Evolutionary conservation across 1,140 invertebrate species (phyloP), one percentile per base, ranked within the genome.

Genomic region (Oncopeltus fasciatus): DNA sequence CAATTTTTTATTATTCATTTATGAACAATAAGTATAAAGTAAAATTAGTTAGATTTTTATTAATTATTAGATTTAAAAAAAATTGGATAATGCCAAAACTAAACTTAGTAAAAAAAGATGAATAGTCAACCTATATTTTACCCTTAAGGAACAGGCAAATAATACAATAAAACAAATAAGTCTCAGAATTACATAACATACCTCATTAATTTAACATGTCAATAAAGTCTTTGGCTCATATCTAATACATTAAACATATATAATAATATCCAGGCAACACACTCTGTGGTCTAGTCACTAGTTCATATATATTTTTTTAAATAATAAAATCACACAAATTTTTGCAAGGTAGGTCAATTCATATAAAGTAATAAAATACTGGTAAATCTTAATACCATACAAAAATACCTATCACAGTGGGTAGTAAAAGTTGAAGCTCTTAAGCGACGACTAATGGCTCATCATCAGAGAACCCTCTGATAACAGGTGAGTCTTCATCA

Each of bases 381-480:
- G 49, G 49, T 53, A 53, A 53, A 53, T 26, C 26, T 53, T 24
- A 27, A 53, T 53, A 53, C 49, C 49, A 24, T 53, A 53, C 18
- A 53, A 53, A 53, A 53, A 53, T 53, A 53, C 49, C 49, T 53
- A 53, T 53, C 49, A 53, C 49, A 53, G 49, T 26, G 26, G 26
- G 11, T n/a, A 53, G 20, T 53, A 24, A 24, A 27, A 20, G 18
- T 49, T 28, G 12, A 57, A 62, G 5, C 18, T 9, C 20, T 77
- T 78, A 94, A 64, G 90, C 89, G 74, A 94, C 87, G 64, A 95
- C 90, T 66, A 95, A 75, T 57, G 92, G 92, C 73, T 95, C 92
- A 74, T 94, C 91, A 72, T 95, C 92, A 0, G 90, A 91, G 74
- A 94, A 94, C 24, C 90, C 90, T 73, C 85, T 81, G 68, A 93